Evolutionary conservation across 2,113 vertebrate genomes (phyloP).

Genomic region (Noturus placidus): DNA sequence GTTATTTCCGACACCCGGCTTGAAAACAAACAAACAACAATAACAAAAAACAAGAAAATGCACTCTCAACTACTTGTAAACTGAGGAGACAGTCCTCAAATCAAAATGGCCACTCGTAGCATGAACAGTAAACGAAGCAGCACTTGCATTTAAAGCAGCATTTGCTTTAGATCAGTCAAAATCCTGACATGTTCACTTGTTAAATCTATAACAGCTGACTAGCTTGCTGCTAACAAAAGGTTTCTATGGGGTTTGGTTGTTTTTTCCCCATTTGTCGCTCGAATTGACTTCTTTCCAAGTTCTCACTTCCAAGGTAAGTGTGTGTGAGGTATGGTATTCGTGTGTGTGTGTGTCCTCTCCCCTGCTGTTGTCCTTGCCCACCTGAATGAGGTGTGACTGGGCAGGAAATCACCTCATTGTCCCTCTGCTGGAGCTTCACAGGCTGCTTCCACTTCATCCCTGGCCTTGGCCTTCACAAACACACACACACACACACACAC

Average conservation of each 20-base stretch:
- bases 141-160: not conserved
- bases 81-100: not conserved
- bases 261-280: not conserved
- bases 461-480: conserved; percentile 16
- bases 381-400: conserved; percentile 35
- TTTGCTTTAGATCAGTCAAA: too few relatives aligned
- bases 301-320: not conserved
- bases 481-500: conserved; percentile 13
- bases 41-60: not conserved
- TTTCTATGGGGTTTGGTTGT: not conserved
- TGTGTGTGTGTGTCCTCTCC: conserved; percentile 2
- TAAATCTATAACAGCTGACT: not conserved
- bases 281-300: not conserved
- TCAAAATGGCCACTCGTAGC: not conserved
- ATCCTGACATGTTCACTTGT: too few relatives aligned
- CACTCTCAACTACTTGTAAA: not conserved
- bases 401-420: conserved; percentile 23
- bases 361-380: conserved; percentile 47
- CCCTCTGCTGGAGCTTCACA: conserved; percentile 29
- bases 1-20: not conserved
- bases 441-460: conserved; percentile 12
- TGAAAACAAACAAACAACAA: too few relatives aligned
- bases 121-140: not conserved
- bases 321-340: not conserved
- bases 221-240: not conserved